These are phyloP conservation scores for Tachypleus tridentatus DNA, from an alignment of 1,140 invertebrate species.

Conservation along the genomic window DNA sequence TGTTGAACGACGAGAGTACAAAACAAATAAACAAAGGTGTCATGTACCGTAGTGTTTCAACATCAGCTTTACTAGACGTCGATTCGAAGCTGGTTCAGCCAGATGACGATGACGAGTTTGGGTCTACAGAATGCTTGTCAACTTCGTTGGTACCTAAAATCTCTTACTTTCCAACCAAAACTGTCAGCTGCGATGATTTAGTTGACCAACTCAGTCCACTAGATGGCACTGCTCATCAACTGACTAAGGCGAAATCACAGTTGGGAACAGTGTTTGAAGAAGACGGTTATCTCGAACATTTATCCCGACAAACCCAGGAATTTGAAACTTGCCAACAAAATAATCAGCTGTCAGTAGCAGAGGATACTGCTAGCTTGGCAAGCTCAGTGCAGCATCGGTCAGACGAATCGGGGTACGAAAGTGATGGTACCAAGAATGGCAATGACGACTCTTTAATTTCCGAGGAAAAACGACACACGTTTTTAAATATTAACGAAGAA, in stretches of 20 bases:
- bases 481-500: background rate
- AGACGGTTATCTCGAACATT: constrained; percentile 13
- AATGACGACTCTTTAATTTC: constrained; percentile 35
- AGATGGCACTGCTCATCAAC: too few species aligned
- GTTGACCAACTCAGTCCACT: too few species aligned
- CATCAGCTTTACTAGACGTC: constrained; percentile 15
- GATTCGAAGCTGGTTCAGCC: background rate
- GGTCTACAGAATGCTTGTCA: too few species aligned
- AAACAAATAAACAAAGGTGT: too few species aligned
- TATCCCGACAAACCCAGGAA: background rate
- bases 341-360: constrained; percentile 4
- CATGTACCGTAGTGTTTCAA: constrained; percentile 20
- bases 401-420: constrained; percentile 70
- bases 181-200: too few species aligned
- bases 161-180: too few species aligned
- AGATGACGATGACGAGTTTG: too few species aligned
- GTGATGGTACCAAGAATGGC: constrained; percentile 50
- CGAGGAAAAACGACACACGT: background rate
- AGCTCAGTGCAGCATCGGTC: constrained; percentile 37
- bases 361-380: constrained; percentile 14
- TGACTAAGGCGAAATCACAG: constrained; percentile 2
- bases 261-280: constrained; percentile 19
- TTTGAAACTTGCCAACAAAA: background rate
- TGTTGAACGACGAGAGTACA: too few species aligned
- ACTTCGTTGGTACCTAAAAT: too few species aligned